Base-by-base conservation (phyloP, 2,888 invertebrate genomes). In the Callinectes sapidus region DNA sequence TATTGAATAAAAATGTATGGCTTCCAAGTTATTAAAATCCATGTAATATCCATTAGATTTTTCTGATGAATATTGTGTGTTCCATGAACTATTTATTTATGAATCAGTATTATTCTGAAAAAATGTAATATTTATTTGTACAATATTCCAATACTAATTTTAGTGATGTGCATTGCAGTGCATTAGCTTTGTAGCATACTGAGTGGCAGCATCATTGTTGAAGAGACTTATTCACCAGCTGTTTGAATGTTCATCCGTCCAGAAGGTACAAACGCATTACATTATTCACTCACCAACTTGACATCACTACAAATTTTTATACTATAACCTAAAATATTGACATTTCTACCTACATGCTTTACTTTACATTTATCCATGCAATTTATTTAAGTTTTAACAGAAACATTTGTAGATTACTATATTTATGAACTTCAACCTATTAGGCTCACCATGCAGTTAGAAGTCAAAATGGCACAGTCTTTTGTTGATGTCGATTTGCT, bases 161-260 rank as follows among this genome's bases (percentile, higher is more conserved):
- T 35, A 32, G n/a, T 35, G 32, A 13, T 16, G 35, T 81, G 35
- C n/a, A 81, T 35, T 35, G 2, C 18, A 81, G 32, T 81, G 32
- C 81, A 81, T 81, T 14, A 81, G 32, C 35, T 32, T 32, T 32
- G 32, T 81, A 81, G 3, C 16, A 1, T 81, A n/a, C 32, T 35
- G 35, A 32, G 13, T 81, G 81, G 35, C 16, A 35, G 35, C 77
- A 35, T 81, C 77, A 81, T 35, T 81, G 28, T 81, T 35, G 16
- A 16, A 81, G 81, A 10, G n/a, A 81, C 81, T 81, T 35, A 81
- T 35, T 81, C 81, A 81, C 81, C 32, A 81, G 81, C 81, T 35
- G 81, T 81, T 81, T 81, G 81, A 35, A 35, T 81, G 81, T 81
- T 81, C 81, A 81, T 81, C 81, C 81, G 81, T 81, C 81, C 81